A percentile compares a stretch with the other conserved stretches of the same genome.
phyloP scores from a whole-genome alignment of 2,797 vertebrate species.

The Oceanodroma leucorhoa region DNA sequence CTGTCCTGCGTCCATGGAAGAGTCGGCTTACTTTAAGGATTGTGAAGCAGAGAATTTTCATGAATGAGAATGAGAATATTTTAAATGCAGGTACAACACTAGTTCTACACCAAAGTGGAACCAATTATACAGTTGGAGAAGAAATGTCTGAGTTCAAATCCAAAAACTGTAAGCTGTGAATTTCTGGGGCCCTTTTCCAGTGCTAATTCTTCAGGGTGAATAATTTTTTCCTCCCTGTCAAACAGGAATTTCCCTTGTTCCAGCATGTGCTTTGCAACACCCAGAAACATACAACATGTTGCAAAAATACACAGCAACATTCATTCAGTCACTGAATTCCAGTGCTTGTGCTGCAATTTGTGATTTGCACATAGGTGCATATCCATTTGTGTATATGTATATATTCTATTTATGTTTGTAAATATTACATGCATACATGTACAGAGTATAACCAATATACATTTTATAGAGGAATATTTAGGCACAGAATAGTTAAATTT shows the following conservation, averaged over 20 bases:
- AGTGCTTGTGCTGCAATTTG: background rate
- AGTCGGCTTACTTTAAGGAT: background rate
- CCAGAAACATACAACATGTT: rapidly evolving
- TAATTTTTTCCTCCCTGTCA: background rate
- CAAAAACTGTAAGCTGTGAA: background rate
- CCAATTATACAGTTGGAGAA: background rate
- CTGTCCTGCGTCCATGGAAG: background rate
- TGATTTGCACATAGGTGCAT: rapidly evolving
- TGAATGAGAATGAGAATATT: background rate
- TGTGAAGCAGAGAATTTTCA: background rate
- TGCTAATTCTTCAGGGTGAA: background rate
- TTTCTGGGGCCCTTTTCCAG: background rate
- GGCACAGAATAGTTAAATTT: background rate
- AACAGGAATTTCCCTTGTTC: background rate
- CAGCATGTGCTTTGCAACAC: background rate
- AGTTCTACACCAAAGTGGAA: background rate
- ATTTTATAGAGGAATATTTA: background rate
- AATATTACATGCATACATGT: background rate
- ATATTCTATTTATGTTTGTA: background rate
- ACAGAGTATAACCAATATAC: background rate
- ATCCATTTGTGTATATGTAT: background rate
- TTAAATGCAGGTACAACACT: background rate
- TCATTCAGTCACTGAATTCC: background rate
- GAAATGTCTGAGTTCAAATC: background rate
- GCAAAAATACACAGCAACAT: background rate